Evolutionary conservation across 2,113 vertebrate species (phyloP).

Genomic region (Stictonetta naevosa): DNA sequence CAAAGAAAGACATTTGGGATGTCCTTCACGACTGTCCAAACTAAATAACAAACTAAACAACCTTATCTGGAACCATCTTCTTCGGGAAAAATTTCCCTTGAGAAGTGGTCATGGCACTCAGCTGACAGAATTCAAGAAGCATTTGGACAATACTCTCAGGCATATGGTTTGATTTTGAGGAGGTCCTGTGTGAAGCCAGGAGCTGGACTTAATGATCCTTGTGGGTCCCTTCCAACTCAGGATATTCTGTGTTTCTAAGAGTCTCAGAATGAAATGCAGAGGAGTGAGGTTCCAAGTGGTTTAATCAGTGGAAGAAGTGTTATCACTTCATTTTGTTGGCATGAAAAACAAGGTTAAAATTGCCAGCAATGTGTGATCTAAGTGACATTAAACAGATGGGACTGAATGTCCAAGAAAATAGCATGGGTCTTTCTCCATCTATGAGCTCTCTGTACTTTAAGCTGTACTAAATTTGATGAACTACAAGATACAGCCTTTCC

Average conservation of each 20-base stretch:
- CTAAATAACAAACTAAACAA: background rate
- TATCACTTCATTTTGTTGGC: background rate
- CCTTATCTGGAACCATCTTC: background rate
- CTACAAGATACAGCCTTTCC: background rate
- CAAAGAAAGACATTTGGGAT: background rate
- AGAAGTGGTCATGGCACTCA: background rate
- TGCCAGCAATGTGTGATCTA: background rate
- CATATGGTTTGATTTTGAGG: background rate
- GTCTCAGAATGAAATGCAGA: background rate
- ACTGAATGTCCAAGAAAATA: background rate
- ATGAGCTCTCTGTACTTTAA: background rate
- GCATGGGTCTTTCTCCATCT: background rate
- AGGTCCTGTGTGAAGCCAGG: background rate
- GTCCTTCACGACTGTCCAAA: background rate
- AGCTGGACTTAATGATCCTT: background rate
- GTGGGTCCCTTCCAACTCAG: background rate
- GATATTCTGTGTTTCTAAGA: background rate
- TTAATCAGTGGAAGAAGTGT: background rate
- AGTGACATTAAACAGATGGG: slow-evolving; percentile 25
- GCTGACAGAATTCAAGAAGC: background rate
- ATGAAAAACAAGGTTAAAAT: background rate
- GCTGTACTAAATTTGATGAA: background rate
- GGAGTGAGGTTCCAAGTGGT: background rate
- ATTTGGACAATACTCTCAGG: background rate
- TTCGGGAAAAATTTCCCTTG: background rate